Evolutionary conservation across 2,888 invertebrate species (phyloP), one percentile per base, ranked within the genome.

Genomic region (Drosophila meridionalis): DNA sequence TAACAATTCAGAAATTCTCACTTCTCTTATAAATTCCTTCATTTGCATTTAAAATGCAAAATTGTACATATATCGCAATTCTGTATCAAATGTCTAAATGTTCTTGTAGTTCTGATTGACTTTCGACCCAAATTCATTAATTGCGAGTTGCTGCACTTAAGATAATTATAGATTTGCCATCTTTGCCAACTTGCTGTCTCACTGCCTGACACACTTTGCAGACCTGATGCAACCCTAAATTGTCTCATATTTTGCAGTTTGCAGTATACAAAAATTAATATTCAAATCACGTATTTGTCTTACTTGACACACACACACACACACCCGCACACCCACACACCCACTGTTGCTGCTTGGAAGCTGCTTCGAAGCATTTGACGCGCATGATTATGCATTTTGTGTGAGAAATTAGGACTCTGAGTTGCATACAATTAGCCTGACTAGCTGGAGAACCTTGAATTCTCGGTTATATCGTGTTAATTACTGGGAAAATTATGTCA

Each of bases 361-460:
- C 47, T 47, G 26, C 45, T 47, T 26, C 12, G 47, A 12, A 28
- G 28, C 28, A 34, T 48, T 42, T 45, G 64, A 53, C 61, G 78
- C 67, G 71, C 87, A 87, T 87, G 87, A 88, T 88, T 79, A 86
- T 88, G 89, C 87, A 87, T 87, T 86, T 87, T 86, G 65, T 72
- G 60, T 57, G 53, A 47, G 57, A 60, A 80, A 88, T 83, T 88
- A 83, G 75, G 69, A 75, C 75, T 61, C 72, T 52, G 26, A 68
- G 73, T 73, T 73, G 73, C 73, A 73, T 73, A 38, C 67, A 72
- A 67, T 76, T 36, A 78, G 68, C 60, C 71, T 60, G 61, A 38
- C 34, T 36, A 12, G 34, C 66, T 64, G 8, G 3, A 55, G 50
- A 78, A 80, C 87, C 87, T 87, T 87, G 87, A 89, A 74, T 67